Evolutionary conservation across 2,797 vertebrate species (phyloP), one percentile per base, ranked within the genome.

Genomic region (Megaceryle alcyon): DNA sequence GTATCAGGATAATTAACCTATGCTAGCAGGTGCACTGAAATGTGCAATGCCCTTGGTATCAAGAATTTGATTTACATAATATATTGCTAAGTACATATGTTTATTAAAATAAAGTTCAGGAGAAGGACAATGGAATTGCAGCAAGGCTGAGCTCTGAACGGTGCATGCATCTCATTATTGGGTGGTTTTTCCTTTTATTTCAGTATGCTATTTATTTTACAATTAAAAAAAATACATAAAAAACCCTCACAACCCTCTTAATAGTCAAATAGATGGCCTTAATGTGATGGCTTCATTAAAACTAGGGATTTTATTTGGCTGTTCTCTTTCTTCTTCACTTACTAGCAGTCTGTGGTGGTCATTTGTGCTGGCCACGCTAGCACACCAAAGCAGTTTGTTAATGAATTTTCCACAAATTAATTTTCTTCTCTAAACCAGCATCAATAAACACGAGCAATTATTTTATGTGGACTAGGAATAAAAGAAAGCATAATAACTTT

Each of bases 391-490:
- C 96, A 97, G 96, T 96, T 98, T 97, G 93, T 97, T 98, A 98
- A 98, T 98, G 97, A 98, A 97, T 97, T 98, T 98, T 98, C 97
- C 97, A 98, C 97, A 97, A 98, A 97, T 98, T 97, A 97, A 98
- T 98, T 98, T 98, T 97, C 97, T 98, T 95, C 96, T 95, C 97
- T 98, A 97, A 97, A 95, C 94, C 91, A 31, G 96, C 93, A 90
- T 96, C 96, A 64, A 97, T 98, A 98, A 98, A 98, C 97, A 96
- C 70, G 31, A 97, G 97, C 97, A 97, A 96, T 98, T 98, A 87
- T 91, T 83, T 95, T 91, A n/a, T 43, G 68, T 29, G 46, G 60
- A 5, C 21, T 12, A 60, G 61, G 43, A 69, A 61, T 51, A 48
- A 93, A 90, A 39, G 63, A 23, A 80, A 84, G 22, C 97, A 95